These are phyloP conservation scores for Bradypodion ventrale DNA, from an alignment of 2,797 vertebrate species.

Conservation along the genomic window DNA sequence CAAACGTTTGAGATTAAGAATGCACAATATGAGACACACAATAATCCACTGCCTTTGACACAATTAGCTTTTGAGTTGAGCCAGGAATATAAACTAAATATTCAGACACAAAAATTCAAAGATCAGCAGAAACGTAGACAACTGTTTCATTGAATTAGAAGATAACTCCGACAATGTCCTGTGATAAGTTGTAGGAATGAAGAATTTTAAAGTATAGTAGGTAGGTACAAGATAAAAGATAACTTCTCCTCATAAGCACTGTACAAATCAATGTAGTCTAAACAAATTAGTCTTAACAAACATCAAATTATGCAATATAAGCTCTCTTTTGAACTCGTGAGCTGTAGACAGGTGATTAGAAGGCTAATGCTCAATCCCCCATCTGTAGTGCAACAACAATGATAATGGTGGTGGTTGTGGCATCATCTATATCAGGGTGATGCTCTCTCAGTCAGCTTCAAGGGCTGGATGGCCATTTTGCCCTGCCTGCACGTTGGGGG, in stretches of 20 bases:
- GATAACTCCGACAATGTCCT: background rate
- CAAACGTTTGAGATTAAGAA: conserved; percentile 2
- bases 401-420: background rate
- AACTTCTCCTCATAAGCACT: background rate
- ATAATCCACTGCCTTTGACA: background rate
- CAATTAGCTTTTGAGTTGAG: background rate
- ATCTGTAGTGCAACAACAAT: background rate
- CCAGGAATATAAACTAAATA: conserved; percentile 5
- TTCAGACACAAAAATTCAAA: background rate
- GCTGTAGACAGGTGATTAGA: background rate
- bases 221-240: background rate
- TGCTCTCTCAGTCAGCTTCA: too few species aligned
- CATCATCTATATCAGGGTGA: too few species aligned
- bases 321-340: background rate
- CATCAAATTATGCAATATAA: background rate
- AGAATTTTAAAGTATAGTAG: background rate
- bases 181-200: background rate
- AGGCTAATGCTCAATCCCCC: too few species aligned
- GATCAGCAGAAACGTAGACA: background rate
- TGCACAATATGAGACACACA: background rate
- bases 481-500: too few species aligned
- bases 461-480: too few species aligned
- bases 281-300: background rate
- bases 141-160: background rate
- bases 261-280: background rate